A percentile compares a stretch with the other conserved stretches of the same genome.
Conservation (phyloP, 2,113 vertebrate species). For the Apistogramma diplotaenia region DNA sequence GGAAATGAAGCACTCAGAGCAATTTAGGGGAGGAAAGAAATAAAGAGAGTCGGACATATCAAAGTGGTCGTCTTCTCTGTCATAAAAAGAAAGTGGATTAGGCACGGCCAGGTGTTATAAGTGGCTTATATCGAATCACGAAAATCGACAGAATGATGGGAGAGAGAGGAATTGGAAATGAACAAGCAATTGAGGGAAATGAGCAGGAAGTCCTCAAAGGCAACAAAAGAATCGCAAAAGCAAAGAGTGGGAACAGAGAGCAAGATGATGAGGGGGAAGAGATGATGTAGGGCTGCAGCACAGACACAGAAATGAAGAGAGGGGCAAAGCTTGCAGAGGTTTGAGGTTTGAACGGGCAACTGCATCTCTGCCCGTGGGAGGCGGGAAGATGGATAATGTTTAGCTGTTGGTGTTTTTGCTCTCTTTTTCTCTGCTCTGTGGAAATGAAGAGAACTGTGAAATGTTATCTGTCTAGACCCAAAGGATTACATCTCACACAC, state of each 20-base stretch:
- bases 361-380: background rate
- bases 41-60: slow-evolving; percentile 24
- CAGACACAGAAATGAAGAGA: background rate
- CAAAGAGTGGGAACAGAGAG: background rate
- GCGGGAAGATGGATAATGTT: slow-evolving; percentile 34
- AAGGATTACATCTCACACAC: slow-evolving; percentile 19
- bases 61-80: slow-evolving; percentile 29
- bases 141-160: slow-evolving; percentile 9
- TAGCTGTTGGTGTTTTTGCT: slow-evolving; percentile 38
- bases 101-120: slow-evolving; percentile 32
- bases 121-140: slow-evolving; percentile 17
- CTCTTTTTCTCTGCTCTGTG: slow-evolving; percentile 18
- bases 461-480: slow-evolving; percentile 50
- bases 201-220: slow-evolving; percentile 3
- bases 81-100: slow-evolving; percentile 6
- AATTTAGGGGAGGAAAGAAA: slow-evolving; percentile 46
- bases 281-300: background rate
- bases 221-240: slow-evolving; percentile 5
- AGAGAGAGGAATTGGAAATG: background rate
- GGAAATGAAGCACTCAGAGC: slow-evolving; percentile 47
- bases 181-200: slow-evolving; percentile 9
- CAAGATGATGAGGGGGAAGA: background rate
- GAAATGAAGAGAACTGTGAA: slow-evolving; percentile 47
- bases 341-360: background rate
- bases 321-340: background rate